Conservation (phyloP, 2,113 vertebrate species). For the Penelope pileata region DNA sequence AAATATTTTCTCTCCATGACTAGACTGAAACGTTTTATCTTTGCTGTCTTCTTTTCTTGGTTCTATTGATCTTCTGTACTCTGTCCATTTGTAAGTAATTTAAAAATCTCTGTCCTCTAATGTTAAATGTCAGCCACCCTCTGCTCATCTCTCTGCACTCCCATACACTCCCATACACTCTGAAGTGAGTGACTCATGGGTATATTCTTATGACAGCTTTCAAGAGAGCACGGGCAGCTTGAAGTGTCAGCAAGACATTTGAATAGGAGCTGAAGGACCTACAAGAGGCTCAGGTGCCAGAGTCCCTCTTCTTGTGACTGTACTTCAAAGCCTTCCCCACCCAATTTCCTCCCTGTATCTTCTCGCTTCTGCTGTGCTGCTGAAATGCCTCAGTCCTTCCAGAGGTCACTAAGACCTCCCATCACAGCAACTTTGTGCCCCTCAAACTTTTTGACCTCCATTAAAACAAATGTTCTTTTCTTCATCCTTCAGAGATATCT, state of each 20-base stretch:
- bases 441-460: not conserved
- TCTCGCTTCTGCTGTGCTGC: not conserved
- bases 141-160: not conserved
- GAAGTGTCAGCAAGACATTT: not conserved
- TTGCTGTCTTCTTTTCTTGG: not conserved
- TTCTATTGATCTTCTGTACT: not conserved
- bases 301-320: not conserved
- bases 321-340: not conserved
- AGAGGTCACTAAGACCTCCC: not conserved
- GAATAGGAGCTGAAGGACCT: not conserved
- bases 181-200: not conserved
- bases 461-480: not conserved
- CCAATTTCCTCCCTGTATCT: fast-evolving
- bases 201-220: not conserved
- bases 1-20: not conserved
- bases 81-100: not conserved
- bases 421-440: not conserved
- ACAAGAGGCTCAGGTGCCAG: not conserved
- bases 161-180: too few species aligned
- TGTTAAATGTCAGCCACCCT: not conserved
- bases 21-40: not conserved
- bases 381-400: not conserved
- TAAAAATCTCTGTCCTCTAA: not conserved
- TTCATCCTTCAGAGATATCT: not conserved
- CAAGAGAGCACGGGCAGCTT: not conserved